A percentile compares a stretch with the other conserved stretches of the same genome.
phyloP scores from a whole-genome alignment of 2,797 vertebrate species.

The Sciurus carolinensis region DNA sequence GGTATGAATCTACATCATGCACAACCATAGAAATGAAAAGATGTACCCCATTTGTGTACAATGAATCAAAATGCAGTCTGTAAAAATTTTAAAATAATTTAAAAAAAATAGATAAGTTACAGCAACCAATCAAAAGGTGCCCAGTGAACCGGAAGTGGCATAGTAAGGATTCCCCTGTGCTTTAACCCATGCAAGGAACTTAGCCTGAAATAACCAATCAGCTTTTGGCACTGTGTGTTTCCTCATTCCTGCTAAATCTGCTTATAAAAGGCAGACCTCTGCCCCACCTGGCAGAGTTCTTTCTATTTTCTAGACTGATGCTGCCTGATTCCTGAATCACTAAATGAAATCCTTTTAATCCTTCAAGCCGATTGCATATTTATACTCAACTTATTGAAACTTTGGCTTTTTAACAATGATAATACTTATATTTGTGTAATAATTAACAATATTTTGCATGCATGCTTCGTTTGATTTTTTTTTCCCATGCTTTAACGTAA shows the following conservation, averaged over 20 bases:
- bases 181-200: not conserved
- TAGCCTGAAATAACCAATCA: not conserved
- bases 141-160: too few relatives aligned
- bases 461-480: too few relatives aligned
- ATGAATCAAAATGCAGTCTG: too few relatives aligned
- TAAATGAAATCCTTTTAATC: not conserved
- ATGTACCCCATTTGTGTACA: too few relatives aligned
- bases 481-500: not conserved
- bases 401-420: not conserved
- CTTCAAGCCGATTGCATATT: not conserved
- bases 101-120: not conserved
- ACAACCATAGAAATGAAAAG: too few relatives aligned
- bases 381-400: not conserved
- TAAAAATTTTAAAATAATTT: too few relatives aligned
- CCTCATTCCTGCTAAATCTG: not conserved
- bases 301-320: not conserved
- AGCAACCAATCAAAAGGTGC: not conserved
- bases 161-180: not conserved
- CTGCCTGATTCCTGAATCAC: not conserved
- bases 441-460: conserved; percentile 22
- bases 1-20: too few relatives aligned
- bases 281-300: not conserved
- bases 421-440: not conserved
- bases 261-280: not conserved
- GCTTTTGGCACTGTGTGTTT: not conserved